Evolutionary conservation across 2,797 vertebrate genomes (phyloP).

Genomic region (Tolypeutes matacus): DNA sequence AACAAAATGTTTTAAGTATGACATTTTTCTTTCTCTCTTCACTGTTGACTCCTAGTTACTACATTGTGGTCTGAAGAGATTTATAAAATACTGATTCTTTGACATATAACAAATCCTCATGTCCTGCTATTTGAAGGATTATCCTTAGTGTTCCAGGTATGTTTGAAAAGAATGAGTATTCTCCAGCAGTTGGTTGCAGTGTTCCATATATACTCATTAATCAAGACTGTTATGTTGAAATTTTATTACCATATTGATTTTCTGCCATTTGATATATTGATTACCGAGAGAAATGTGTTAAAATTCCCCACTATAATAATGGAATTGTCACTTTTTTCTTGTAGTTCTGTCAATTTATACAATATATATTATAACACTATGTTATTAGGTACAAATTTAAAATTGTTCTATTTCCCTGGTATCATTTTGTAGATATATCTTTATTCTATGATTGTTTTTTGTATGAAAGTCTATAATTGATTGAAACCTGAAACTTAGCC

Average conservation of each 20-base stretch:
- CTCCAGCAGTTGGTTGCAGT: neutral
- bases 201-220: neutral
- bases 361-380: neutral
- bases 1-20: neutral
- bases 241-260: neutral
- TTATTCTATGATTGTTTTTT: slow-evolving; percentile 1
- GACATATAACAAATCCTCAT: neutral
- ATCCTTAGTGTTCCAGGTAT: neutral
- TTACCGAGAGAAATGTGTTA: neutral
- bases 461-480: neutral
- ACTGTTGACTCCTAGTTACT: slow-evolving; percentile 47
- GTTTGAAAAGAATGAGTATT: neutral
- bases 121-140: neutral
- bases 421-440: neutral
- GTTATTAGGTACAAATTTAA: neutral
- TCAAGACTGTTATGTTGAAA: neutral
- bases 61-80: slow-evolving; percentile 2
- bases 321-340: neutral
- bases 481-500: too few relatives aligned
- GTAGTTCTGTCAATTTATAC: neutral
- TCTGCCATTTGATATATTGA: neutral
- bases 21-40: neutral
- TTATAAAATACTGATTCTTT: neutral
- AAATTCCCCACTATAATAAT: neutral
- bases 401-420: neutral